These are phyloP conservation scores for Thymelicus sylvestris DNA, from an alignment of 2,888 invertebrate species.

Conservation along the genomic window DNA sequence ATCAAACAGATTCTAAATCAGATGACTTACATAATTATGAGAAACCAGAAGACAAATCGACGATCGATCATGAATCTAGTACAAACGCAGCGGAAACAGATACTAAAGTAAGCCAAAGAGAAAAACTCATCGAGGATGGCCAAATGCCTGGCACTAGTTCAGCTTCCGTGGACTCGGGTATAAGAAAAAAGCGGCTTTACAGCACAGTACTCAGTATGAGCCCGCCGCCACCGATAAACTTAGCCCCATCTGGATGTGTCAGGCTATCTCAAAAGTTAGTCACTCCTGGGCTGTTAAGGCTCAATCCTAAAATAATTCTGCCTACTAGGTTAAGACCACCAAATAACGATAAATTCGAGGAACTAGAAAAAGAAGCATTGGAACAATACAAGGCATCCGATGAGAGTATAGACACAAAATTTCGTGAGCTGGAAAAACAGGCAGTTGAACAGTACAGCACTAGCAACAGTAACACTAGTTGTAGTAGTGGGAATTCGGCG, in stretches of 20 bases:
- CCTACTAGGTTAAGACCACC: conserved; percentile 64
- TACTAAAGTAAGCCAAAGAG: conserved; percentile 49
- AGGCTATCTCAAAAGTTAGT: conserved; percentile 70
- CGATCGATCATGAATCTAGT: conserved; percentile 44
- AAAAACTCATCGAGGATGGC: conserved; percentile 55
- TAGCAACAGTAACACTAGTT: conserved; percentile 79
- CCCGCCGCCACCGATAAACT: conserved; percentile 64
- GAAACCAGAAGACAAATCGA: conserved; percentile 43
- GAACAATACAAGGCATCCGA: conserved; percentile 86
- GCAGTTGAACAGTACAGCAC: conserved; percentile 87
- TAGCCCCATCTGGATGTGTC: conserved; percentile 62
- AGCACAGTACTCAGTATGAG: conserved; percentile 82
- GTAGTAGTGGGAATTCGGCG: conserved; percentile 73
- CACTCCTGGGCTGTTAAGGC: conserved; percentile 70
- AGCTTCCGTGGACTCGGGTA: conserved; percentile 60
- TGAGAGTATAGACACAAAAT: conserved; percentile 84
- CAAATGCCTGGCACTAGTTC: conserved; percentile 69
- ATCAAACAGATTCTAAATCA: conserved; percentile 45
- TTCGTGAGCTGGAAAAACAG: conserved; percentile 86
- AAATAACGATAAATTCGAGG: conserved; percentile 78
- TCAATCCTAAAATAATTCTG: conserved; percentile 72
- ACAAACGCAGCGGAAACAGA: conserved; percentile 45
- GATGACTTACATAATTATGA: conserved; percentile 47
- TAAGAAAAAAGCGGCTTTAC: conserved; percentile 78
- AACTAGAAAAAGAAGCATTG: conserved; percentile 85